Percentiles rank a stretch among this genome's conserved stretches.
Evolutionary conservation across 1,140 invertebrate genomes (phyloP).

Genomic region (Calliopsis andreniformis): DNA sequence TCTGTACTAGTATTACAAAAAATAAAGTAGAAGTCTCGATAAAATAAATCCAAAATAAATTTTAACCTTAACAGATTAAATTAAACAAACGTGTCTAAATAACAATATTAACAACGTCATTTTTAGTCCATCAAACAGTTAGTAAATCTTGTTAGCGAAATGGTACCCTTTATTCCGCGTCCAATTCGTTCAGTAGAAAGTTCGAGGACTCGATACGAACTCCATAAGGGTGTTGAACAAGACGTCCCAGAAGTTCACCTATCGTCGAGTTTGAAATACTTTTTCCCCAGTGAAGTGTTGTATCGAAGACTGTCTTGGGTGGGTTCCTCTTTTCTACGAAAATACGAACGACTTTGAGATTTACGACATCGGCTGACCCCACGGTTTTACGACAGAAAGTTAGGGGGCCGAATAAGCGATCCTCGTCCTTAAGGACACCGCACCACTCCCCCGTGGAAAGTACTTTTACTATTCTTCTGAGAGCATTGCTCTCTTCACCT

Average conservation of each 20-base stretch:
- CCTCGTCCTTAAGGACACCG: neutral
- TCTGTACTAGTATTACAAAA: too few species aligned
- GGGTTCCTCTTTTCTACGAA: slow-evolving; percentile 19
- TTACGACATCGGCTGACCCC: slow-evolving; percentile 35
- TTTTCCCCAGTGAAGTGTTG: slow-evolving; percentile 3
- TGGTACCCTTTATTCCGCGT: too few species aligned
- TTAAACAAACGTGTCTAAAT: too few species aligned
- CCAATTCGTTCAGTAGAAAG: too few species aligned
- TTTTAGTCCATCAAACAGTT: too few species aligned
- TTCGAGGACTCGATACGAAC: too few species aligned
- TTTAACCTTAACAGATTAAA: too few species aligned
- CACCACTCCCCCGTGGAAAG: slow-evolving; percentile 15
- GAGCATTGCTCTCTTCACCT: neutral
- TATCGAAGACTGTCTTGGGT: slow-evolving; percentile 1
- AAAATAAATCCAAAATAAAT: too few species aligned
- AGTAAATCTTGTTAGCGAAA: too few species aligned
- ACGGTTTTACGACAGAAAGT: slow-evolving; percentile 31
- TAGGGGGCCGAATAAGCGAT: slow-evolving; percentile 23
- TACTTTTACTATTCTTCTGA: slow-evolving; percentile 25
- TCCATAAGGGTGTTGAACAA: too few species aligned
- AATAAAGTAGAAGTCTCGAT: too few species aligned
- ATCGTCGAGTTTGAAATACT: neutral
- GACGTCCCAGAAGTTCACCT: neutral
- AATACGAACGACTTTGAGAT: slow-evolving; percentile 20
- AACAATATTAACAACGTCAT: too few species aligned